These are phyloP conservation scores for Drosophila lini DNA, from an alignment of 1,140 invertebrate genomes.

Conservation along the genomic window DNA sequence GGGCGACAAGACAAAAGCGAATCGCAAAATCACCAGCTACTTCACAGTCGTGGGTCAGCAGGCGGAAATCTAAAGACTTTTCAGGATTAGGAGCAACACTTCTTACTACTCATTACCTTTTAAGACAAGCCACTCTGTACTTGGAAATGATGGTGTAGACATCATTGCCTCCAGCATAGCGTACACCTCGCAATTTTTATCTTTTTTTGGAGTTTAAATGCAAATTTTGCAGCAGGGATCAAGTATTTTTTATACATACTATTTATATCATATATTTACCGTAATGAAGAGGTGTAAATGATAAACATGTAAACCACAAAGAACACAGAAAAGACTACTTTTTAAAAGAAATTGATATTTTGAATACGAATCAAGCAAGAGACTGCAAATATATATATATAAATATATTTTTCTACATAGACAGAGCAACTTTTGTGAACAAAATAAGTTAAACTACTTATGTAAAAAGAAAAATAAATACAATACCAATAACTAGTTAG, in stretches of 20 bases:
- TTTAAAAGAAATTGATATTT: conserved; percentile 66
- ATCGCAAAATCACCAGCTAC: conserved; percentile 77
- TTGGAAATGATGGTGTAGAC: conserved; percentile 49
- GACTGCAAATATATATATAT: conserved; percentile 59
- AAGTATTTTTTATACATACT: conserved; percentile 67
- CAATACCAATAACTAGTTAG: conserved; percentile 27
- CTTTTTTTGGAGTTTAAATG: conserved; percentile 52
- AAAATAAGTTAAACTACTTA: conserved; percentile 35
- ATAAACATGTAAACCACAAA: conserved; percentile 41
- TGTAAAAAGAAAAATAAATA: conserved; percentile 23
- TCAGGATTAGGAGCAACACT: conserved; percentile 48
- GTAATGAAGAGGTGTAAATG: conserved; percentile 15
- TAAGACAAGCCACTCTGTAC: conserved; percentile 63
- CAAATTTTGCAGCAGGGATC: conserved; percentile 69
- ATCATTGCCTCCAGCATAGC: conserved; percentile 47
- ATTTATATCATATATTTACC: conserved; percentile 44
- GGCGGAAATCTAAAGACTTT: conserved; percentile 80
- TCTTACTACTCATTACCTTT: conserved; percentile 74
- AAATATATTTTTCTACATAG: conserved; percentile 37
- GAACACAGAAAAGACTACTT: conserved; percentile 71
- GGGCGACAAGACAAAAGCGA: conserved; percentile 57
- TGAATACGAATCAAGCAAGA: conserved; percentile 50
- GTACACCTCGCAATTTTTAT: conserved; percentile 61
- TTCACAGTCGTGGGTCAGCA: conserved; percentile 79
- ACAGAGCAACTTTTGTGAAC: conserved; percentile 48